Evolutionary conservation across 1,140 invertebrate species (phyloP).

Genomic region (Aphidius gifuensis): DNA sequence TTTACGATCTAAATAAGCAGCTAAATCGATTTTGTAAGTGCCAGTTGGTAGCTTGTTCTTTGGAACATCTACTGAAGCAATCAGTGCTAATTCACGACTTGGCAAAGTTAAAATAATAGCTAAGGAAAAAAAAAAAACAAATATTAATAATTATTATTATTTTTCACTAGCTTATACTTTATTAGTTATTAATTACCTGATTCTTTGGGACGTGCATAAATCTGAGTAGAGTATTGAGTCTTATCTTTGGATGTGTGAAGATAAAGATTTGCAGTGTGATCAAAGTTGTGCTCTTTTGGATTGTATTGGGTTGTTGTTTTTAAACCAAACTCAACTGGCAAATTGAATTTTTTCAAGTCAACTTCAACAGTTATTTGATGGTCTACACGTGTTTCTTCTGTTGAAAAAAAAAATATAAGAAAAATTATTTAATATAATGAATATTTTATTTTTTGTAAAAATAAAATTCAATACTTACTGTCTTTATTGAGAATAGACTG

Average conservation of each 20-base stretch:
- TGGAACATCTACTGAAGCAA: constrained; percentile 50
- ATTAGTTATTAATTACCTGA: constrained; percentile 38
- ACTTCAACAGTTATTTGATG: constrained; percentile 60
- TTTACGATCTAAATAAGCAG: constrained; percentile 68
- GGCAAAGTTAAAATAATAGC: constrained; percentile 63
- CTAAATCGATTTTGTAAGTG: constrained; percentile 54
- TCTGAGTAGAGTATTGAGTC: constrained; percentile 66
- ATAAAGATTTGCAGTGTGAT: constrained; percentile 68
- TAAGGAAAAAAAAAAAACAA: constrained; percentile 28
- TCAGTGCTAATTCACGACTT: constrained; percentile 62
- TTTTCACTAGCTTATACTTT: too few relatives aligned
- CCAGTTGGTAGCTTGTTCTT: constrained; percentile 39
- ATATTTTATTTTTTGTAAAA: constrained; percentile 3
- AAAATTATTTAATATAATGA: constrained; percentile 16
- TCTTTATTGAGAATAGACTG: constrained; percentile 59
- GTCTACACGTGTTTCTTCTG: constrained; percentile 47
- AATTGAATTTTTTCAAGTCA: constrained; percentile 68
- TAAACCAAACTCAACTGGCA: constrained; percentile 68
- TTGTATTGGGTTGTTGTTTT: constrained; percentile 59
- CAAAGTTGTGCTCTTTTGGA: constrained; percentile 55
- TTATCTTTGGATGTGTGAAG: constrained; percentile 63
- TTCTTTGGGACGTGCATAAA: constrained; percentile 61
- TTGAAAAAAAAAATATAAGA: too few relatives aligned
- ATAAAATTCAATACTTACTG: constrained; percentile 46
- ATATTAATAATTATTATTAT: constrained; percentile 9